phyloP scores from a whole-genome alignment of 2,113 vertebrate genomes.

The Tringa solitaria region DNA sequence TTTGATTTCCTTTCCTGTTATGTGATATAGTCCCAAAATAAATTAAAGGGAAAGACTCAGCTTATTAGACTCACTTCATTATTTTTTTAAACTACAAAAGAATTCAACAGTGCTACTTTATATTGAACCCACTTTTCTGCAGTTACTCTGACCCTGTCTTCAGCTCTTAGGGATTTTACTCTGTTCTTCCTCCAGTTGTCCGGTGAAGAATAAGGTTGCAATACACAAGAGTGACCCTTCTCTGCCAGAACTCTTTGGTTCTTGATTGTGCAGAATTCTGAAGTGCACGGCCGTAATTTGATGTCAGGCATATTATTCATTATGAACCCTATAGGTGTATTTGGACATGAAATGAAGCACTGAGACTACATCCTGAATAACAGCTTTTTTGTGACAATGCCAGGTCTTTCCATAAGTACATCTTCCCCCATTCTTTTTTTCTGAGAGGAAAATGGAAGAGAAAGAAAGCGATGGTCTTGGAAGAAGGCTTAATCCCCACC shows the following conservation, averaged over 20 bases:
- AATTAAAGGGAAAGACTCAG: slow-evolving; percentile 14
- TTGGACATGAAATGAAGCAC: not conserved
- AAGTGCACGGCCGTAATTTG: not conserved
- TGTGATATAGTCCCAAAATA: not conserved
- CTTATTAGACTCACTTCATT: slow-evolving; percentile 4
- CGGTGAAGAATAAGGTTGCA: not conserved
- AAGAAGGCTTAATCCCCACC: not conserved
- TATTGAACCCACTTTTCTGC: not conserved
- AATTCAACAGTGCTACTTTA: not conserved
- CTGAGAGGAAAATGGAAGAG: not conserved
- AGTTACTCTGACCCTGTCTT: not conserved
- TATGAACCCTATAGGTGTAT: not conserved
- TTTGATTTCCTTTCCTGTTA: slow-evolving; percentile 46
- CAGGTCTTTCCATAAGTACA: not conserved
- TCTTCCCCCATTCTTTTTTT: fast-evolving
- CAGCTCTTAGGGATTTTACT: not conserved
- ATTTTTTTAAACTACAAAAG: not conserved
- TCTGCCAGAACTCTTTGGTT: not conserved
- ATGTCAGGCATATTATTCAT: not conserved
- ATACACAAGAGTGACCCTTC: not conserved
- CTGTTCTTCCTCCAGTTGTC: not conserved
- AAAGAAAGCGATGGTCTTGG: not conserved
- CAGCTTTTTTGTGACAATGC: too few species aligned
- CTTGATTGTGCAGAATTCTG: not conserved
- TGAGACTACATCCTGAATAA: not conserved